Conservation (phyloP, 2,113 vertebrate genomes). For the Percina caprodes region DNA sequence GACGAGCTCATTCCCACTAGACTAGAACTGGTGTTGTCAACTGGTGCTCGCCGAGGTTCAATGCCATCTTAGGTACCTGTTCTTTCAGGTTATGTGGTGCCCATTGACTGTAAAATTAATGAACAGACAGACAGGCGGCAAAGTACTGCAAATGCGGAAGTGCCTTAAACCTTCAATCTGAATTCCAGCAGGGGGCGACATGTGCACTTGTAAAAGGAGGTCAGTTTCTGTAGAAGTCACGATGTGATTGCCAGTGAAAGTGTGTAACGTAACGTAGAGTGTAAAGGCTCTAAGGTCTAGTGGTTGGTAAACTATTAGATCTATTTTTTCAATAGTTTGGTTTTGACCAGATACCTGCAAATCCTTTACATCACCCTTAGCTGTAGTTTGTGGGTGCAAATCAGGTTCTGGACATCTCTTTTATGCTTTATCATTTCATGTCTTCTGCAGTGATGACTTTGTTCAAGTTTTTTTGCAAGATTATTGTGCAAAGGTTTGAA, state of each 20-base stretch:
- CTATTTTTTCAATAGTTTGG: neutral
- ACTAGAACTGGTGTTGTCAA: neutral
- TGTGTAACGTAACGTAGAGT: too few species aligned
- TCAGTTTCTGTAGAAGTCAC: too few species aligned
- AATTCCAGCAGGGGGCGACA: too few species aligned
- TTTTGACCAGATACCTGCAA: neutral
- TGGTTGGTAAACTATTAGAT: neutral
- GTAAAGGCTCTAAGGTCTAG: too few species aligned
- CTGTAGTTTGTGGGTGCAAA: slow-evolving; percentile 15
- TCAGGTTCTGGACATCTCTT: slow-evolving; percentile 25
- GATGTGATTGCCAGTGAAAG: too few species aligned
- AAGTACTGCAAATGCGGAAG: too few species aligned
- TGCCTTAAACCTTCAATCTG: too few species aligned
- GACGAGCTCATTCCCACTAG: neutral
- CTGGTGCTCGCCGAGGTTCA: neutral
- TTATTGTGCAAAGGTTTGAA: slow-evolving; percentile 18
- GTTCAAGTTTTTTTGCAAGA: neutral
- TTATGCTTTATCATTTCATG: slow-evolving; percentile 39
- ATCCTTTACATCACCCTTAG: neutral
- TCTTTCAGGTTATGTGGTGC: neutral
- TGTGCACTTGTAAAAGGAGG: too few species aligned
- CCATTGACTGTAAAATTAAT: too few species aligned
- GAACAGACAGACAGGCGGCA: too few species aligned
- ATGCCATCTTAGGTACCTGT: neutral
- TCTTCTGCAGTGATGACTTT: slow-evolving; percentile 28